These are phyloP conservation scores for Proisotoma minuta DNA, from an alignment of 2,888 invertebrate species.

Conservation along the genomic window DNA sequence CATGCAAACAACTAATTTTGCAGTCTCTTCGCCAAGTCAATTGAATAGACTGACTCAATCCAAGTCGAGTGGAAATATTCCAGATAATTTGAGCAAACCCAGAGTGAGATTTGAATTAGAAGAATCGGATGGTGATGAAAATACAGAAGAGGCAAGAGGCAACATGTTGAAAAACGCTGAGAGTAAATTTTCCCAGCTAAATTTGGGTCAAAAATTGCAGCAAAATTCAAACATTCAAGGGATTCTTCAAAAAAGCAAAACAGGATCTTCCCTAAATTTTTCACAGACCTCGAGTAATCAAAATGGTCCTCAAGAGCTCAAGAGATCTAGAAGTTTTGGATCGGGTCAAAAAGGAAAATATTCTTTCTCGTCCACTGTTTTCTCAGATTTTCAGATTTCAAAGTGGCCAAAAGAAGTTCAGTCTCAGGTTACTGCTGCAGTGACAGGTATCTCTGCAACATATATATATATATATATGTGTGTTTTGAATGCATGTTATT, in stretches of 20 bases:
- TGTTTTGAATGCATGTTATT: not conserved
- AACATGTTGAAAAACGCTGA: slow-evolving; percentile 70
- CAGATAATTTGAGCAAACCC: slow-evolving; percentile 23
- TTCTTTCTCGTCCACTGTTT: slow-evolving; percentile 3
- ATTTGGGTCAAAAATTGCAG: slow-evolving; percentile 2
- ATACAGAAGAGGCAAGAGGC: slow-evolving; percentile 21
- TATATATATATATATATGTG: not conserved
- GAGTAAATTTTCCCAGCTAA: slow-evolving; percentile 52
- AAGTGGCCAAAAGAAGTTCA: slow-evolving; percentile 44
- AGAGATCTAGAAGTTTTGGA: slow-evolving; percentile 43
- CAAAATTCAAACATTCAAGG: not conserved
- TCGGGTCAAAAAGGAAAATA: slow-evolving; percentile 18
- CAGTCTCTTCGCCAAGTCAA: slow-evolving; percentile 12
- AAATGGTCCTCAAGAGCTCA: slow-evolving; percentile 17
- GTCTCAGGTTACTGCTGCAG: slow-evolving; percentile 41
- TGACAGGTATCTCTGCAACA: slow-evolving; percentile 27
- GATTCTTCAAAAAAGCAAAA: slow-evolving; percentile 28
- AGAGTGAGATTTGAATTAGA: slow-evolving; percentile 36
- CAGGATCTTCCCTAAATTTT: slow-evolving; percentile 30
- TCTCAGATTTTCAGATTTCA: slow-evolving; percentile 41
- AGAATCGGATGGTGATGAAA: slow-evolving; percentile 22
- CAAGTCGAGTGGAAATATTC: slow-evolving; percentile 66
- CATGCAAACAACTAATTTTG: not conserved
- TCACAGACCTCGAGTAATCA: slow-evolving; percentile 8
- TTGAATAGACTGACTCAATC: slow-evolving; percentile 59